Evolutionary conservation across 1,140 invertebrate species (phyloP).

Genomic region (Lasioglossum albipes): DNA sequence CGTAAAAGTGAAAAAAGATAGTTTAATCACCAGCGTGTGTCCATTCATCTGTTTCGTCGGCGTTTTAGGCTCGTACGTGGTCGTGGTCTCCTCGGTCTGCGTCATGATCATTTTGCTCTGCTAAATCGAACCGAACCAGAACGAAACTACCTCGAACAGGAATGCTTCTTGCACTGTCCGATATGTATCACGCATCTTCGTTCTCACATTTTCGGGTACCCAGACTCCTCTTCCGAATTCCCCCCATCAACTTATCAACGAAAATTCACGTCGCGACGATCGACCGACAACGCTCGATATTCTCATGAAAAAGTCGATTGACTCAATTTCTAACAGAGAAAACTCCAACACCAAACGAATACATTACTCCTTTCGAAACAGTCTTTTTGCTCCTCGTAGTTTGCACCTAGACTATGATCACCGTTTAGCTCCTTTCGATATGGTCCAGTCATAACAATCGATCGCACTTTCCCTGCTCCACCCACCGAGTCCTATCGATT

Average conservation of each 20-base stretch:
- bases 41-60: conserved; percentile 50
- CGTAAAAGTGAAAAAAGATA: background rate
- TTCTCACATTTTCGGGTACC: conserved; percentile 26
- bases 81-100: conserved; percentile 43
- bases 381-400: background rate
- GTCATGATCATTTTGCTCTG: conserved; percentile 44
- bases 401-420: background rate
- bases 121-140: conserved; percentile 4
- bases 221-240: background rate
- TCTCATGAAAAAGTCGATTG: background rate
- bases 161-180: conserved; percentile 1
- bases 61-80: conserved; percentile 51
- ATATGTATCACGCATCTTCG: background rate
- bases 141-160: background rate
- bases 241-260: too few species aligned
- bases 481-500: background rate
- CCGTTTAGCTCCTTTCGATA: background rate
- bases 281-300: background rate
- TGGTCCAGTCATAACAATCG: background rate
- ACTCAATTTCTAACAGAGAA: too few species aligned
- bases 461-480: too few species aligned
- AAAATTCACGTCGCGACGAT: background rate
- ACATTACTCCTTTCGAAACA: too few species aligned
- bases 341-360: too few species aligned
- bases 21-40: conserved; percentile 56